Base-by-base conservation (phyloP, 1,140 invertebrate species). In the Drosophila murphyi region DNA sequence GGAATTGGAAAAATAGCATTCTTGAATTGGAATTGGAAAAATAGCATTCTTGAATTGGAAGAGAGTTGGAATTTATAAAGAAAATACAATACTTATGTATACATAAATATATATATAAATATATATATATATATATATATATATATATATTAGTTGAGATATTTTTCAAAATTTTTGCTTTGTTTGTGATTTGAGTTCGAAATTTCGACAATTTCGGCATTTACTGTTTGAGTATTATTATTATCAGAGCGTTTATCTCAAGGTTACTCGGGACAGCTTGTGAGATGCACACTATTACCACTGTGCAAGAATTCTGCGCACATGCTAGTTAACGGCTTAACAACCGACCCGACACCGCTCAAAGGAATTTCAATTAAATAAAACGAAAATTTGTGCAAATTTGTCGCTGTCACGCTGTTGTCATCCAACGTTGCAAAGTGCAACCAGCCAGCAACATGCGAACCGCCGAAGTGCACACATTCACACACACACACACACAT, bases 311-410 rank as follows among this genome's bases (percentile, higher is more conserved):
- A 20, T 43, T 54, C 34, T 72, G 68, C 73, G 55, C 48, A 60
- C 45, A 52, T 59, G 39, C 52, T 63, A 31, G 6, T 50, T 34
- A 48, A 34, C 32, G 29, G 31, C n/a, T 34, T 10, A 56, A 5
- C 5, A 5, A 32, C 8, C 8, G 20, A 28, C 50, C 12, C 28
- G 47, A 12, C 12, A 1, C 55, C 62, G 74, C 54, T 79, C 71
- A 82, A 85, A 80, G 64, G 72, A 77, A 85, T 80, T 85, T 85
- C 60, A 80, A 78, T 81, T 74, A 81, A 85, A 85, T 85, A 65
- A 83, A 83, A 55, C 51, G 43, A 80, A 77, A 71, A 71, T 50
- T 81, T 67, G 70, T 67, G 74, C 81, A 72, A 85, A 85, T 83
- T 65, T 77, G 63, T 83, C 52, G 35, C 60, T 63, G 56, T 69